Conservation (phyloP, 2,888 invertebrate genomes). For the Apotomis betuletana region DNA sequence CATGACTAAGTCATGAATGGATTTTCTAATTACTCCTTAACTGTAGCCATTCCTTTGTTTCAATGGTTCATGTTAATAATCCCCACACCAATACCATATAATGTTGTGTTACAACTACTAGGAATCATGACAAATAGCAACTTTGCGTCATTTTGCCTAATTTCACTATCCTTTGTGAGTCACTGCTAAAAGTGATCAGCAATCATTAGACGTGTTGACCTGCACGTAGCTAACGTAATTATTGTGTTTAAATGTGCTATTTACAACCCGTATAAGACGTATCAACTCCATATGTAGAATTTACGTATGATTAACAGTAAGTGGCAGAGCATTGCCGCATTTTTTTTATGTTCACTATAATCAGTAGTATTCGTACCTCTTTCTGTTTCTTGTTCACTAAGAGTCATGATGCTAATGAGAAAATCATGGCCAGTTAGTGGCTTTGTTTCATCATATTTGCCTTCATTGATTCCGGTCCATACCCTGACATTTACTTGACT, state of each 20-base stretch:
- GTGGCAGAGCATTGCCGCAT: conserved; percentile 6
- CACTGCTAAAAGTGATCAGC: conserved; percentile 16
- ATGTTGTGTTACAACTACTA: conserved; percentile 28
- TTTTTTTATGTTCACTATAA: conserved; percentile 10
- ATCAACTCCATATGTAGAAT: conserved; percentile 15
- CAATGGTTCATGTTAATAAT: conserved; percentile 20
- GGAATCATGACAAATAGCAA: conserved; percentile 32
- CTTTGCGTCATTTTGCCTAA: conserved; percentile 14
- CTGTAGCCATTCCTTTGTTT: conserved; percentile 26
- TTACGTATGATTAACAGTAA: conserved; percentile 6
- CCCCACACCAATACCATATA: conserved; percentile 17
- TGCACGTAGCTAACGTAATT: not conserved
- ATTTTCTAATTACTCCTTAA: conserved; percentile 30
- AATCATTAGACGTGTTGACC: conserved; percentile 1
- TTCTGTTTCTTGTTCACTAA: not conserved
- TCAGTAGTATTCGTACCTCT: not conserved
- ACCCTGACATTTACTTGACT: not conserved
- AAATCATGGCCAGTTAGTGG: not conserved
- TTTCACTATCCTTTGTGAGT: conserved; percentile 28
- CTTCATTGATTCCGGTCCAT: not conserved
- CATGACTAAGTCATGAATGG: conserved; percentile 31
- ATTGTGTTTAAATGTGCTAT: conserved; percentile 5
- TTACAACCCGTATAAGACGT: conserved; percentile 14
- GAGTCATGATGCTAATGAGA: not conserved
- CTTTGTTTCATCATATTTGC: not conserved